A percentile compares a stretch with the other conserved stretches of the same genome.
Evolutionary conservation across 2,113 vertebrate genomes (phyloP).

Genomic region (Neopipo cinnamomea): DNA sequence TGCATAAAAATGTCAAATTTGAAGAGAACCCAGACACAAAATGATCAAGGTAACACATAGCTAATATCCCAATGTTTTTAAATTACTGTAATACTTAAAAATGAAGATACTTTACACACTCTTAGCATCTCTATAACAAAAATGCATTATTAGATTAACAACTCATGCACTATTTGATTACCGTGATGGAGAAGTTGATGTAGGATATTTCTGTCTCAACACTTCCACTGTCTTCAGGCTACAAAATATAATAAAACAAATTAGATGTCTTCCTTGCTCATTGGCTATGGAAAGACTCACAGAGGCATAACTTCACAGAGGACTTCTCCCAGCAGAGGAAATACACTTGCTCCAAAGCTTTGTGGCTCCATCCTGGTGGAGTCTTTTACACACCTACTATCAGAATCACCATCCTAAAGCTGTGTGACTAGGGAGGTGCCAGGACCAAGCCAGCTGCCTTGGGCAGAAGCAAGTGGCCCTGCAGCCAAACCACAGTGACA

Average conservation of each 20-base stretch:
- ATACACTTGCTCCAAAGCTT: neutral
- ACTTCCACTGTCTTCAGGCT: constrained; percentile 24
- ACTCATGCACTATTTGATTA: neutral
- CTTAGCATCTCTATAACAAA: neutral
- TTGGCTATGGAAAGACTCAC: neutral
- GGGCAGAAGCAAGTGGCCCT: neutral
- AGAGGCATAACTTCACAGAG: neutral
- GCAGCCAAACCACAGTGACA: neutral
- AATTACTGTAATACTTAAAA: neutral
- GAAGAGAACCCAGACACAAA: neutral
- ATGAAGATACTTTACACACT: neutral
- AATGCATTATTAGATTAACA: neutral
- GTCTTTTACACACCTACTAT: neutral
- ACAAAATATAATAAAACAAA: constrained; percentile 5
- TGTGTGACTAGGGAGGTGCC: neutral
- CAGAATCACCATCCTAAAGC: neutral
- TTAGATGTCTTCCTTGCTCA: neutral
- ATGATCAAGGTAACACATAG: neutral
- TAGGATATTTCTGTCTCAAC: constrained; percentile 17
- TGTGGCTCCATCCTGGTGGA: neutral
- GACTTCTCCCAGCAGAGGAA: neutral
- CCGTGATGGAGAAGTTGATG: neutral
- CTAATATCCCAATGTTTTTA: neutral
- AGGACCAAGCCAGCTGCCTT: neutral
- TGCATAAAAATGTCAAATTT: neutral